Conservation (phyloP, 2,888 invertebrate genomes). For the Heliconius hortense region DNA sequence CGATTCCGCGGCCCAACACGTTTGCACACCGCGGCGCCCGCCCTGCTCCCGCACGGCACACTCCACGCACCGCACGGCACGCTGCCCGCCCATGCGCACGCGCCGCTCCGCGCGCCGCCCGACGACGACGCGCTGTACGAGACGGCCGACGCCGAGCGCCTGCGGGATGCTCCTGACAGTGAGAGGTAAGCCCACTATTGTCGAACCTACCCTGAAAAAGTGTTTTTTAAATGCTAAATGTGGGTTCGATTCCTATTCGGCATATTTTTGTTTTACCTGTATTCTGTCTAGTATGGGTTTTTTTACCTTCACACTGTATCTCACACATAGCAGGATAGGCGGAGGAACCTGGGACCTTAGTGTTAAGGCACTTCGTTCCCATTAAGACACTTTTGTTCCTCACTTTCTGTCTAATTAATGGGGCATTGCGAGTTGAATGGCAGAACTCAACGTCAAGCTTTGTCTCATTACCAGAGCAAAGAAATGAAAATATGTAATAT, state of each 20-base stretch:
- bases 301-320: too few relatives aligned
- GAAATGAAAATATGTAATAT: too few relatives aligned
- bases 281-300: background rate
- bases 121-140: constrained; percentile 94
- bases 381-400: too few relatives aligned
- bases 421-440: too few relatives aligned
- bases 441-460: too few relatives aligned
- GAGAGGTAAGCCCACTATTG: constrained; percentile 86
- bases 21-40: constrained; percentile 65
- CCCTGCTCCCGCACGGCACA: constrained; percentile 68
- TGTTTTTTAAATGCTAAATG: background rate
- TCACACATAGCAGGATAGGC: too few relatives aligned
- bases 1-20: constrained; percentile 80
- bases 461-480: too few relatives aligned
- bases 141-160: constrained; percentile 88
- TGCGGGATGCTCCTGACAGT: constrained; percentile 91
- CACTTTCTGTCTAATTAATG: too few relatives aligned
- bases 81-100: constrained; percentile 68
- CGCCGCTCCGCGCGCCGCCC: constrained; percentile 67
- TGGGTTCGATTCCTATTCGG: background rate
- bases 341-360: too few relatives aligned
- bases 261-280: background rate
- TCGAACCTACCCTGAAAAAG: too few relatives aligned
- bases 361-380: too few relatives aligned
- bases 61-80: constrained; percentile 70